phyloP scores from a whole-genome alignment of 1,140 invertebrate species.

The Chlorops oryzae region DNA sequence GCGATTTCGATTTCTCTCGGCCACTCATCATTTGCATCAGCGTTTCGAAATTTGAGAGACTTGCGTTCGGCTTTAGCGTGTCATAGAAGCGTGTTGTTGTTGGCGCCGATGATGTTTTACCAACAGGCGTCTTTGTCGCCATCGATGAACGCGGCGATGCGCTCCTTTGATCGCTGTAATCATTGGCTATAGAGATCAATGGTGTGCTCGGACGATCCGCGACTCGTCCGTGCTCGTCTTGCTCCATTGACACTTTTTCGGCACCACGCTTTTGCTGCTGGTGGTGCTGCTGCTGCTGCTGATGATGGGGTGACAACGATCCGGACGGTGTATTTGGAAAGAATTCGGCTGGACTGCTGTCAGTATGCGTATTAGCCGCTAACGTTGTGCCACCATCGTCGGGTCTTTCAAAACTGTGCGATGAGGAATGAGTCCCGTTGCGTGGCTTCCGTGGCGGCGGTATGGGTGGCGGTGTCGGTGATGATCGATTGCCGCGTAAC shows the following conservation, averaged over 20 bases:
- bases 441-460: conserved; percentile 41
- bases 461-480: conserved; percentile 46
- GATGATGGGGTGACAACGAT: conserved; percentile 14
- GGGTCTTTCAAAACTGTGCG: conserved; percentile 26
- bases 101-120: conserved; percentile 11
- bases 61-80: conserved; percentile 40
- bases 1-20: conserved; percentile 44
- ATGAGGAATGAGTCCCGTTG: conserved; percentile 14
- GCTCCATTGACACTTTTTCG: conserved; percentile 18
- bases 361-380: conserved; percentile 8
- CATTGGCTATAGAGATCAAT: too few species aligned
- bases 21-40: conserved; percentile 33
- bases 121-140: conserved; percentile 1
- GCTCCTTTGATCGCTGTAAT: not conserved
- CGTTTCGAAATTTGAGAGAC: conserved; percentile 45
- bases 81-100: conserved; percentile 25
- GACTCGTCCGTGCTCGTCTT: conserved; percentile 10
- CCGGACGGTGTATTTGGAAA: conserved; percentile 19
- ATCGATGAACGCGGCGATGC: not conserved
- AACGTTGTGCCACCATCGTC: conserved; percentile 11
- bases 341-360: conserved; percentile 2
- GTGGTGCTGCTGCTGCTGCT: conserved; percentile 6
- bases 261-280: conserved; percentile 6
- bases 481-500: conserved; percentile 52
- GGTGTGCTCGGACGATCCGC: too few species aligned